Evolutionary conservation across 2,113 vertebrate species (phyloP), one percentile per base, ranked within the genome.

Genomic region (Lepus timidus): DNA sequence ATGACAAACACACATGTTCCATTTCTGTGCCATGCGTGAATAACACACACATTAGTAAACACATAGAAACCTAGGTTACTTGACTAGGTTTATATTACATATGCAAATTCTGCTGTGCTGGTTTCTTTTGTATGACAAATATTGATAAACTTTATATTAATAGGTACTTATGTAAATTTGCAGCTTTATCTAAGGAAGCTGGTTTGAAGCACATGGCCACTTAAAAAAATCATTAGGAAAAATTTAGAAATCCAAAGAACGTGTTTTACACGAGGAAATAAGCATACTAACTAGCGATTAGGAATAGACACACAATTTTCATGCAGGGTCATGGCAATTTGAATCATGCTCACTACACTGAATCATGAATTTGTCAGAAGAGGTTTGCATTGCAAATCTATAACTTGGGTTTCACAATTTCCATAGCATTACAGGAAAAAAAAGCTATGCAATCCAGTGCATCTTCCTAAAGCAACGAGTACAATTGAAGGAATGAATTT

Each of bases 191-290:
- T 92, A 82, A 78, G 29, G 33, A 86, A 84, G 0, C 12, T 79
- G 27, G 29, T 65, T 79, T 95, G 33, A 92, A 93, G 85, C 27
- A 85, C 2, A 61, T 29, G 27, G 0, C 44, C 14, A 73, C 8
- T 39, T 36, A 3, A 74, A 2, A 61, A 20, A 31, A 13, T 0
- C 13, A 64, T 90, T 90, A 70, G n/a, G 6, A 49, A 92, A 78
- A 67, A 76, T 25, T 23, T 89, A 13, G 22, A 90, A 90, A 88
- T 78, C 7, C 12, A 94, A 61, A 8, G 20, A 67, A 52, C 12
- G 0, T 52, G 14, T 79, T 93, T 85, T 86, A 95, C 84, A 62
- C 86, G 20, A 79, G 33, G 19, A 92, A 95, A 9, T 78, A 44
- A 85, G n/a, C 6, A 52, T 58, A 83, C 49, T 91, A 88, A 75